Conservation (phyloP, 2,113 vertebrate genomes). For the Hemichromis elongatus region DNA sequence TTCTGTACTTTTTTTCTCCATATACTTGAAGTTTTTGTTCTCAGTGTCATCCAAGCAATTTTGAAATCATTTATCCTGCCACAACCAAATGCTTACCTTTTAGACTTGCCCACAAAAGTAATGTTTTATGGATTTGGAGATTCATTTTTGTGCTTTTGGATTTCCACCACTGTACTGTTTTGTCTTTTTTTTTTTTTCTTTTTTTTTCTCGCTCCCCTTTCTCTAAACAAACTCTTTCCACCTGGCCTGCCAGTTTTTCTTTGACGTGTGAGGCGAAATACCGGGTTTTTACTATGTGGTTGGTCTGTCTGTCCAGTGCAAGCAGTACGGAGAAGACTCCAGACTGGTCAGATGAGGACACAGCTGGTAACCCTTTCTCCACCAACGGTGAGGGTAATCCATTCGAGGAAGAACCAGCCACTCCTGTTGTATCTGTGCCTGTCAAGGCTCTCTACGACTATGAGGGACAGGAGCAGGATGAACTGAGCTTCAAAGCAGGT, state of each 20-base stretch:
- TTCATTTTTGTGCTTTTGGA: constrained; percentile 1
- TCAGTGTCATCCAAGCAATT: neutral
- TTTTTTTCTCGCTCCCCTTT: fast-evolving
- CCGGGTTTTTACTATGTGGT: neutral
- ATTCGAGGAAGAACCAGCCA: constrained; percentile 85
- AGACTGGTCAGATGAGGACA: constrained; percentile 92
- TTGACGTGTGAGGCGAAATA: neutral
- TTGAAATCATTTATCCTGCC: neutral
- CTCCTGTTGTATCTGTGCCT: constrained; percentile 74
- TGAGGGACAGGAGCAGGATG: constrained; percentile 94
- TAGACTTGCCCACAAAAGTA: neutral
- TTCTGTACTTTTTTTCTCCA: neutral
- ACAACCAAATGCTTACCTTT: neutral
- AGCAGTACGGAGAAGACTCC: constrained; percentile 84
- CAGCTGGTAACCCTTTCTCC: constrained; percentile 83
- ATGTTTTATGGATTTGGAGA: neutral
- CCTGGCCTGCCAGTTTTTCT: constrained; percentile 23
- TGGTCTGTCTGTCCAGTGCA: constrained; percentile 59
- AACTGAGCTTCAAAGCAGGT: constrained; percentile 97
- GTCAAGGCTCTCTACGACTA: constrained; percentile 95
- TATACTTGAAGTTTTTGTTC: neutral
- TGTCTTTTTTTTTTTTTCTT: neutral
- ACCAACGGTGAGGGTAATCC: constrained; percentile 90
- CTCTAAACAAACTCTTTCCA: neutral
- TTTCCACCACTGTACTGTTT: neutral